Base-by-base conservation (phyloP, 2,113 vertebrate genomes). In the Coturnix japonica region DNA sequence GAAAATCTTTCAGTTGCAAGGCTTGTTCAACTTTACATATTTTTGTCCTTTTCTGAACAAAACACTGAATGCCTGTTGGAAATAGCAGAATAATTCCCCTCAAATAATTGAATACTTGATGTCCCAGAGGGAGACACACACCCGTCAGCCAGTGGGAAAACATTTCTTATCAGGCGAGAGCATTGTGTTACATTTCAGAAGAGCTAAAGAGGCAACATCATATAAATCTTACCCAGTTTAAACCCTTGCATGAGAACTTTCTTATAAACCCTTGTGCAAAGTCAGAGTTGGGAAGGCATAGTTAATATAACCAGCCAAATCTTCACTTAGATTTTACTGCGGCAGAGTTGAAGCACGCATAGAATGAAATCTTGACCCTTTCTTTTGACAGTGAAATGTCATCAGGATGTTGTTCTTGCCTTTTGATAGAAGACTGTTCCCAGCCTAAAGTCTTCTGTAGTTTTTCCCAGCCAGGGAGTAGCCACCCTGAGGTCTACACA, bases 1-100 rank as follows among this genome's bases (percentile, higher is more conserved):
- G 83, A 81, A 92, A 85, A 75, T 65, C 39, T 33, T 53, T 54
- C 8, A 6, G 21, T 43, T 89, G 49, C 43, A 83, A 83, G 85
- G 11, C 33, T 81, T 90, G 25, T 89, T 96, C 33, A 82, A 33
- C 44, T 65, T 78, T 0, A 1, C 64, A 12, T 60, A 51, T 37
- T 91, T 85, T 81, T 86, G 59, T 87, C 43, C 16, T 70, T 83
- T 65, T 73, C 44, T 54, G 9, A 88, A n/a, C 49, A 81, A 57
- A 87, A 31, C 33, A 33, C 49, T 63, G 39, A 81, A 22, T 41
- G 43, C 64, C 43, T 70, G 31, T 65, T 95, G 39, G 53, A 93
- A 91, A 76, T 20, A 88, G 26, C 30, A 74, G 49, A 93, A 76
- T 65, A 49, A 72, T 73, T 95, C 85, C 31, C 43, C 9, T 72